Conservation (phyloP, 92 coral and sea anemone species). For the Phymanthus crucifer region DNA sequence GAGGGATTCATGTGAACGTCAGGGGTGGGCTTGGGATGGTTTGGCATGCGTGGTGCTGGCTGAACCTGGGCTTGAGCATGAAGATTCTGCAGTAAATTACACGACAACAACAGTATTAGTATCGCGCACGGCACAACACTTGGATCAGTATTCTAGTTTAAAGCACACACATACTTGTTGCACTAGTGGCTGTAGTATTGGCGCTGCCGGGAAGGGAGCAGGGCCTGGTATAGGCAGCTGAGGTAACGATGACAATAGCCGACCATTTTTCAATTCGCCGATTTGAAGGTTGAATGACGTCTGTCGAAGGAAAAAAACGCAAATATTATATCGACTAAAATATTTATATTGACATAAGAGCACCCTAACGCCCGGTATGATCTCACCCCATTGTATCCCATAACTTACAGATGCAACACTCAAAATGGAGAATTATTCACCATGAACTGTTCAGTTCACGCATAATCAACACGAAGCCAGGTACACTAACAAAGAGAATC, state of each 20-base stretch:
- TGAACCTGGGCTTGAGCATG: not conserved
- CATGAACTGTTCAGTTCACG: too few relatives aligned
- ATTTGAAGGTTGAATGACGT: slow-evolving; percentile 75
- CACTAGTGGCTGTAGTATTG: slow-evolving; percentile 81
- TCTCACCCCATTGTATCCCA: too few relatives aligned
- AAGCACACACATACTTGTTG: slow-evolving; percentile 2
- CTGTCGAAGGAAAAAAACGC: slow-evolving; percentile 36
- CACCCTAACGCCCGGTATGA: too few relatives aligned
- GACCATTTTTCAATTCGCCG: slow-evolving; percentile 72
- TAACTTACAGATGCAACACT: too few relatives aligned
- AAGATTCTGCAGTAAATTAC: not conserved
- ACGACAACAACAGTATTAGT: too few relatives aligned
- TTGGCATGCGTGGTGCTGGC: not conserved
- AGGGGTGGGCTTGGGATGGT: slow-evolving; percentile 7
- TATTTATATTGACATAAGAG: too few relatives aligned
- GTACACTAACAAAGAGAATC: too few relatives aligned
- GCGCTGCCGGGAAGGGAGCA: slow-evolving; percentile 88
- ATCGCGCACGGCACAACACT: not conserved
- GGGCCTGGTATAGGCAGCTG: slow-evolving; percentile 88
- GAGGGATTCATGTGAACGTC: not conserved
- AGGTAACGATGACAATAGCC: slow-evolving; percentile 62
- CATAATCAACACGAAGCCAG: too few relatives aligned
- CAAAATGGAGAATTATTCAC: too few relatives aligned
- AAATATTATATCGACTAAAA: too few relatives aligned
- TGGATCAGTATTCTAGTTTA: not conserved